Conservation (phyloP, 1,140 invertebrate genomes). For the Drosophila equinoxialis region DNA sequence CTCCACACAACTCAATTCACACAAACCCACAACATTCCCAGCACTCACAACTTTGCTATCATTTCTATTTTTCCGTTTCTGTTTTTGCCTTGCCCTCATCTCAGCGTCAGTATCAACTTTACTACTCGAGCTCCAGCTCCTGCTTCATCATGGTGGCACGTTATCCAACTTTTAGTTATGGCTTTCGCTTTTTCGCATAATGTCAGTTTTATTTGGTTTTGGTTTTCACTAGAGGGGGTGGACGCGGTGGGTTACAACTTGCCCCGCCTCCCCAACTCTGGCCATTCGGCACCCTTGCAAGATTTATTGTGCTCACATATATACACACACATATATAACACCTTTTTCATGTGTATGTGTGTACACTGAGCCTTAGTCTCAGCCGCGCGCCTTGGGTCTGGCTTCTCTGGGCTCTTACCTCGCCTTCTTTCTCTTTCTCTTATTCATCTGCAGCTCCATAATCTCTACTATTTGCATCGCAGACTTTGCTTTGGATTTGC, state of each 20-base stretch:
- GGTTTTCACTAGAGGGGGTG: slow-evolving; percentile 61
- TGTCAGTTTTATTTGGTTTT: slow-evolving; percentile 82
- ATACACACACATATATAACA: slow-evolving; percentile 50
- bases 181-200: slow-evolving; percentile 81
- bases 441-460: slow-evolving; percentile 74
- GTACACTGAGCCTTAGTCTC: neutral
- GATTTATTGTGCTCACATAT: slow-evolving; percentile 70
- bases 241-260: neutral
- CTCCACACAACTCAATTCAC: no score
- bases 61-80: slow-evolving; percentile 76
- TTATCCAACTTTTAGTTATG: slow-evolving; percentile 80
- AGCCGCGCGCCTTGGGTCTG: slow-evolving; percentile 32
- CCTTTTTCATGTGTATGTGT: slow-evolving; percentile 20
- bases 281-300: slow-evolving; percentile 75
- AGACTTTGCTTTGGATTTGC: slow-evolving; percentile 79
- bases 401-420: slow-evolving; percentile 34
- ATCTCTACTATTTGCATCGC: slow-evolving; percentile 82
- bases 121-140: slow-evolving; percentile 34
- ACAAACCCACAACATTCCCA: slow-evolving; percentile 1
- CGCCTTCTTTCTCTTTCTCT: slow-evolving; percentile 46
- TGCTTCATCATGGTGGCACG: slow-evolving; percentile 72
- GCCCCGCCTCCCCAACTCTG: slow-evolving; percentile 23
- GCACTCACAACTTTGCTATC: slow-evolving; percentile 57
- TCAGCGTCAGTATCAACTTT: slow-evolving; percentile 66
- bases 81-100: slow-evolving; percentile 33